Conservation (phyloP, 1,140 invertebrate genomes). For the Ganaspis sp. region DNA sequence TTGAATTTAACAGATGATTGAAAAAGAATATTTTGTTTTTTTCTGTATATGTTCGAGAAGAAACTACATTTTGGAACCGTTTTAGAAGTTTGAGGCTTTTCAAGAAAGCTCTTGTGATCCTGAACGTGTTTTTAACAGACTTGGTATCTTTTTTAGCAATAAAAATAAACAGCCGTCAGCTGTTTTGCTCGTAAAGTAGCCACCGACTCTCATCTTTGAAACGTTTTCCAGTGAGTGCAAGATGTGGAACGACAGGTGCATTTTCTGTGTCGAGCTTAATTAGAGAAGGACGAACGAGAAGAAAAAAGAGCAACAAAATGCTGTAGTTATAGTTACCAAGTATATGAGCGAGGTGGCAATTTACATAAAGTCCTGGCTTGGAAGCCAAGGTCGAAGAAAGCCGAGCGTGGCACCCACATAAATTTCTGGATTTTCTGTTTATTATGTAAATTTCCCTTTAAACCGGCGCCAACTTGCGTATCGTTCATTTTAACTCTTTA, state of each 20-base stretch:
- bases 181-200: constrained; percentile 13
- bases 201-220: constrained; percentile 1
- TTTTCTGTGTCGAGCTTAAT: constrained; percentile 7
- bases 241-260: background rate
- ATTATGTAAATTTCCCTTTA: constrained; percentile 28
- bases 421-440: background rate
- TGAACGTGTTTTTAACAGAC: no score
- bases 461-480: background rate
- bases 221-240: constrained; percentile 2
- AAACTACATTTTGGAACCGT: no score
- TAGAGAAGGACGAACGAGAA: background rate
- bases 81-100: no score
- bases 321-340: background rate
- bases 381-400: constrained; percentile 27
- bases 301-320: background rate
- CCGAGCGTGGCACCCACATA: constrained; percentile 24
- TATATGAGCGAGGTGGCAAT: background rate
- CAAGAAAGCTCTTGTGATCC: no score
- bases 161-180: constrained; percentile 1
- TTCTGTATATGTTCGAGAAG: no score
- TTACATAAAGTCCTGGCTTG: constrained; percentile 10
- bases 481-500: background rate
- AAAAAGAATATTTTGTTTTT: no score
- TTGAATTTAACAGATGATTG: no score
- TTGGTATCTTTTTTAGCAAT: background rate